Evolutionary conservation across 2,888 invertebrate species (phyloP).

Genomic region (Smittia sp.): DNA sequence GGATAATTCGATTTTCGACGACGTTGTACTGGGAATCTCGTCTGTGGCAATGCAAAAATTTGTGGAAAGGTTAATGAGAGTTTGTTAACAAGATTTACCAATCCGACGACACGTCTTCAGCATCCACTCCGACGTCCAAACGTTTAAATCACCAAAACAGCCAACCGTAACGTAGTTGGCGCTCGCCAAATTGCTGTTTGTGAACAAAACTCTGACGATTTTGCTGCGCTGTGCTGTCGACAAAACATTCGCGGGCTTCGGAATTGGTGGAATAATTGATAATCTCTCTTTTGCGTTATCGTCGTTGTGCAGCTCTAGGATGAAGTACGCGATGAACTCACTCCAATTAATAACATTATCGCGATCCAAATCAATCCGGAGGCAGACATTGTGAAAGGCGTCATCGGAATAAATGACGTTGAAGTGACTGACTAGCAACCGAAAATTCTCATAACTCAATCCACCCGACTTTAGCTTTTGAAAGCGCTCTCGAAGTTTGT

Average conservation of each 20-base stretch:
- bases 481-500: conserved; percentile 1
- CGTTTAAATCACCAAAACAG: neutral
- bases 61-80: neutral
- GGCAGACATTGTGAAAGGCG: conserved; percentile 24
- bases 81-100: conserved; percentile 8
- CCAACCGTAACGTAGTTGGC: neutral
- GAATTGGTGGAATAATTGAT: conserved; percentile 8
- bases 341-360: conserved; percentile 66
- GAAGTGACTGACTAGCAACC: neutral
- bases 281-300: conserved; percentile 49
- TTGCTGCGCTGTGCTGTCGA: neutral
- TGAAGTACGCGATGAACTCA: conserved; percentile 72
- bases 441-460: conserved; percentile 26
- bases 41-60: neutral
- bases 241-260: neutral
- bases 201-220: neutral
- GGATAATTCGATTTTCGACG: conserved; percentile 23
- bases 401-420: neutral
- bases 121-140: conserved; percentile 30
- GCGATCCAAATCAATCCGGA: conserved; percentile 60
- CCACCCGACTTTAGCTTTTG: neutral
- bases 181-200: neutral
- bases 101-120: neutral
- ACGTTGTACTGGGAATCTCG: neutral
- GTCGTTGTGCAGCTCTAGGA: conserved; percentile 68